Conservation (phyloP, 2,797 vertebrate genomes). For the Urocyon cinereoargenteus region DNA sequence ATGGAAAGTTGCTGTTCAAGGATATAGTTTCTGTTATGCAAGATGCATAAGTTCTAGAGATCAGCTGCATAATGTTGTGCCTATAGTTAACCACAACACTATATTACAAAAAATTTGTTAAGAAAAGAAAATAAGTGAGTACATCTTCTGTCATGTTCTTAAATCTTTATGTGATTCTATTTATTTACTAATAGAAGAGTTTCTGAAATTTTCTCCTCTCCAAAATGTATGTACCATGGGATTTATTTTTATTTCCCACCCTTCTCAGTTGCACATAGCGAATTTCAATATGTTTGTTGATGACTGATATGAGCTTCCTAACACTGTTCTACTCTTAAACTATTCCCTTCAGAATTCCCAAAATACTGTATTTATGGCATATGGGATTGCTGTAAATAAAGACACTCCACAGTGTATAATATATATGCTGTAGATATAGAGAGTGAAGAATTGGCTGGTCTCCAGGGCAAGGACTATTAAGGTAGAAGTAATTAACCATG, state of each 20-base stretch:
- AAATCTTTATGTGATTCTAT: not conserved
- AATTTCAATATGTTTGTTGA: not conserved
- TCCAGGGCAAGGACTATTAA: not conserved
- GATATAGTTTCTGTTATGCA: not conserved
- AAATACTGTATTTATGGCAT: not conserved
- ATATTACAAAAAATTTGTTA: not conserved
- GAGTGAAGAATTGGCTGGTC: not conserved
- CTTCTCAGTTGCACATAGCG: not conserved
- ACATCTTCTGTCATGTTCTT: not conserved
- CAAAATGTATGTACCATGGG: not conserved
- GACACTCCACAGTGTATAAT: not conserved
- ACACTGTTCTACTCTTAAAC: not conserved
- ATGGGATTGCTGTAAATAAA: not conserved
- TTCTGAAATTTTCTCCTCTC: not conserved
- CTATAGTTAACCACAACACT: not conserved
- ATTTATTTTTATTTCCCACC: not conserved
- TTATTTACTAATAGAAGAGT: not conserved
- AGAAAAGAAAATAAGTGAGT: not conserved
- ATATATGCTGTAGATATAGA: not conserved
- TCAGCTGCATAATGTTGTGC: not conserved
- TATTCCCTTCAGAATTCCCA: not conserved
- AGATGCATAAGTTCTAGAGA: not conserved
- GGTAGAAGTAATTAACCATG: not conserved
- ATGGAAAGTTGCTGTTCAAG: not conserved
- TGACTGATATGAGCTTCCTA: not conserved